phyloP scores from a whole-genome alignment of 2,797 vertebrate species.

The Coregonus ussuriensis region DNA sequence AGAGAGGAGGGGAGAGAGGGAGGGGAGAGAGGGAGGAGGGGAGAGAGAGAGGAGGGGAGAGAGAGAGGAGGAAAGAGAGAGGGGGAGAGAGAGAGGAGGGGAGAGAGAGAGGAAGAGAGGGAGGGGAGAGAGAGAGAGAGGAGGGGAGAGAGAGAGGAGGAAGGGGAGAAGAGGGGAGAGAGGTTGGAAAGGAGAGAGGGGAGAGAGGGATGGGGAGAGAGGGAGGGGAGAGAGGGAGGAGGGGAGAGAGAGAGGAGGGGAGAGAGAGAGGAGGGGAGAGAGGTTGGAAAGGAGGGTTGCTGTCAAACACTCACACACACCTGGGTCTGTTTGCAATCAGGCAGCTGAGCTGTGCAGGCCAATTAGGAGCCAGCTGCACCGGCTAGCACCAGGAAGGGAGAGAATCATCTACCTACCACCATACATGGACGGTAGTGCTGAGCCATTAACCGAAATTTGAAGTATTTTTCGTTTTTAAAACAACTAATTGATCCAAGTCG shows the following conservation, averaged over 20 bases:
- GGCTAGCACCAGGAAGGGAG: slow-evolving; percentile 24
- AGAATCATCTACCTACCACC: slow-evolving; percentile 42
- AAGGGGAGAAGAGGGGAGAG: background rate
- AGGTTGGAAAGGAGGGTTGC: background rate
- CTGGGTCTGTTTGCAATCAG: slow-evolving; percentile 70
- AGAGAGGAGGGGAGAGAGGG: no score
- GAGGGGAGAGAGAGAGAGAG: no score
- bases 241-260: background rate
- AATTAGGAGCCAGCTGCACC: slow-evolving; percentile 43
- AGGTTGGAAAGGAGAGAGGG: no score
- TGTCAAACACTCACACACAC: slow-evolving; percentile 63
- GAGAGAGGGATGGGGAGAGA: no score
- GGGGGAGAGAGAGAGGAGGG: no score
- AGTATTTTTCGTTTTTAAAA: no score
- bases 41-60: background rate
- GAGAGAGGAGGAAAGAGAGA: no score
- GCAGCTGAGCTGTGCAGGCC: slow-evolving; percentile 34
- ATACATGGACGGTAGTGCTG: background rate
- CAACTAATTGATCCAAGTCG: no score
- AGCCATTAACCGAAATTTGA: no score
- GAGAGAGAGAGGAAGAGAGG: background rate
- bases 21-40: no score
- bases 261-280: no score
- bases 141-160: background rate
- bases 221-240: no score